Evolutionary conservation across 2,888 invertebrate genomes (phyloP).

Genomic region (Amblyjoppa proteus): DNA sequence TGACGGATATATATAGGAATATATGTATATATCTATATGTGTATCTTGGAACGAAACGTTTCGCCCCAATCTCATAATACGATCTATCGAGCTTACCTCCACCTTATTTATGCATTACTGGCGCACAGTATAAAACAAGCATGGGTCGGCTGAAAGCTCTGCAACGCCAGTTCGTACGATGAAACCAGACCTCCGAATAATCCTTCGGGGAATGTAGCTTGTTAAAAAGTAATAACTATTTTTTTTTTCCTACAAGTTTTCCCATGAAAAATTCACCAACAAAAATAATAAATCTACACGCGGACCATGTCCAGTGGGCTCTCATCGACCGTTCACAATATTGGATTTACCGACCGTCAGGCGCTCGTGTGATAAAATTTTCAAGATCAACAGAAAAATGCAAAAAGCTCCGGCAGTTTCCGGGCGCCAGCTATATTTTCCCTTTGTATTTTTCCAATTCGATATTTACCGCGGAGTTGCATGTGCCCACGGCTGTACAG

Average conservation of each 20-base stretch:
- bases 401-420: slow-evolving; percentile 12
- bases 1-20: slow-evolving; percentile 18
- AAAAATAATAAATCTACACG: not conserved
- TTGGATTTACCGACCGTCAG: slow-evolving; percentile 7
- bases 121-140: not conserved
- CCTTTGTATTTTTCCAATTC: not conserved
- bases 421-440: slow-evolving; percentile 16
- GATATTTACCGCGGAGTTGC: slow-evolving; percentile 1
- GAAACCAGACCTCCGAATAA: not conserved
- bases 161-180: not conserved
- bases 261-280: not conserved
- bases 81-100: slow-evolving; percentile 7
- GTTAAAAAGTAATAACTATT: not conserved
- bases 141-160: not conserved
- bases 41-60: slow-evolving; percentile 25
- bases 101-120: slow-evolving; percentile 17
- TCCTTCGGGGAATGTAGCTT: not conserved
- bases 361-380: slow-evolving; percentile 20
- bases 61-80: slow-evolving; percentile 19
- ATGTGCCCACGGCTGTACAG: not conserved
- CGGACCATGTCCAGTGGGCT: not conserved
- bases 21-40: not conserved
- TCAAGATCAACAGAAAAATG: slow-evolving; percentile 22
- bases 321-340: not conserved
- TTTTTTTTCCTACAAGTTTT: not conserved